Base-by-base conservation (phyloP, 35 echinoderm and acorn worm species). In the Lytechinus pictus region DNA sequence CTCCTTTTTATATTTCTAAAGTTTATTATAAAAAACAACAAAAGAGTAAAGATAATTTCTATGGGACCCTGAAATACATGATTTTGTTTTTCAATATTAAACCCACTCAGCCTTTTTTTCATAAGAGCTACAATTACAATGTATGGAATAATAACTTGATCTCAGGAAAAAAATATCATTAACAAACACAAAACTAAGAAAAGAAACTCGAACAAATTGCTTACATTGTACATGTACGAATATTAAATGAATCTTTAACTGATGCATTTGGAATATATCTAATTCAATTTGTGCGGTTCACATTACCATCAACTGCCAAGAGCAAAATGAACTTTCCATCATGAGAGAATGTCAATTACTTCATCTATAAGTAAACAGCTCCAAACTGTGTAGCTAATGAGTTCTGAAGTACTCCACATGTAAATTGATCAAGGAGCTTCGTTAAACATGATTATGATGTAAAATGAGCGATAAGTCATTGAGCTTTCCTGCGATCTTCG, bases 261-360 rank as follows among this genome's bases (percentile, higher is more conserved):
- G 66, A 79, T 79, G 66, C 66, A 79, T 24, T n/a, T 8, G 66
- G n/a, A 79, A 24, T 44, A 44, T 44, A 24, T 79, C 12, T 79
- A 79, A 79, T 79, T 79, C 19, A 79, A 79, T 79, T 79, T 79
- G 66, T 79, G 19, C n/a, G 66, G 66, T 79, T 79, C 66, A 79
- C 6, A 19, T 79, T 79, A 79, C 66, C 14, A 79, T 79, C 66
- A 79, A 24, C 4, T n/a, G 66, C 66, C 66, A 79, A 24, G 6
- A 24, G 66, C 66, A 71, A 71, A 71, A 71, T 71, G 61, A 71
- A 44, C 24, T 71, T 71, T 71, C 16, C 9, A 71, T 71, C 16
- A 21, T 71, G 61, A 71, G 61, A 13, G 21, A 79, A 79, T 24
- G 14, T 16, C 66, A 79, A 79, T 79, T 79, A 79, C 66, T 79